Evolutionary conservation across 2,797 vertebrate species (phyloP), one percentile per base, ranked within the genome.

Genomic region (Pampus argenteus): DNA sequence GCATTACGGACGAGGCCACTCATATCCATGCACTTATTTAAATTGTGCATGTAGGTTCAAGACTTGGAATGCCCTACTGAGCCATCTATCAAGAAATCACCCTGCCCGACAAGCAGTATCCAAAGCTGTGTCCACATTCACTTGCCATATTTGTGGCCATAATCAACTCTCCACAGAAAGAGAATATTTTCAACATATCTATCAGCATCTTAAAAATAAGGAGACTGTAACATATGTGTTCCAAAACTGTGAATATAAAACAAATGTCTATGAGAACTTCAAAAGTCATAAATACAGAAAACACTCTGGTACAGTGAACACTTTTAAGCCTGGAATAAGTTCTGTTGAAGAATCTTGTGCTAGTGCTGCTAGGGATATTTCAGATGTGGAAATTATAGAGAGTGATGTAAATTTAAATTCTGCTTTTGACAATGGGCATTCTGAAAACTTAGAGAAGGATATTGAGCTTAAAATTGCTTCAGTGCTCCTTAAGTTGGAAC

Each of bases 171-270:
- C 23, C 5, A 25, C 48, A n/a, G 65, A 74, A 51, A 75, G 25
- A 9, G 62, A 63, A 60, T 74, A 49, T 70, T 74, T 81, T 71
- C 56, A 80, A 47, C 69, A 80, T 25, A 77, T 84, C 20, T 78
- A 26, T 71, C 62, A 71, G 15, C 52, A 75, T 81, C 66, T 78
- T 36, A 71, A 81, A 64, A 81, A 71, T 29, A 78, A 81, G 57
- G 62, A 84, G 31, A 78, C 70, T 71, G 52, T 75, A 17, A 61
- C 66, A n/a, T 72, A 66, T 54, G 54, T 78, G 44, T 81, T 74
- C 26, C 58, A 72, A 42, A 40, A 60, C 34, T 74, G 61, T 70
- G 60, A 17, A 25, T 70, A 66, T 71, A 59, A 81, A 72, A 81
- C 68, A n/a, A 72, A 76, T 7, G 2, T 73, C 9, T 59, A 69